Base-by-base conservation (phyloP, 1,140 invertebrate genomes). In the Pseudobourletiella spinata region DNA sequence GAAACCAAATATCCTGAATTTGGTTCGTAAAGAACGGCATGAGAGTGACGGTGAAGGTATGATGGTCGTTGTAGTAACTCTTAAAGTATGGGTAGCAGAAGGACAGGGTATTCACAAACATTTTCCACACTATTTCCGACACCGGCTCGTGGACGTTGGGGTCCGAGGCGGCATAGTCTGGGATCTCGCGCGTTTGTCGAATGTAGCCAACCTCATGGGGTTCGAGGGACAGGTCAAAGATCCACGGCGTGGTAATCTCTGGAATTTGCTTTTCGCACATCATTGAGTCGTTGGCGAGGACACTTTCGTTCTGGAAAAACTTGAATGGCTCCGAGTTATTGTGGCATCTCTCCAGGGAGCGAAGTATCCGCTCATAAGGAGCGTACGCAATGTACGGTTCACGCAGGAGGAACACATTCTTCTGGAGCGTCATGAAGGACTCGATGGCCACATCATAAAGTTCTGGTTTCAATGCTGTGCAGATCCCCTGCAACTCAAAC, bases 51-150 rank as follows among this genome's bases (percentile, higher is more conserved):
- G 66, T 64, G 56, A 52, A 61, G 1, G 58, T 64, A 30, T 67
- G 66, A 42, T 67, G 66, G 56, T 67, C 66, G 46, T 67, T 67
- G 43, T 52, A 67, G 25, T 64, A 67, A 8, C 62, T 48, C 3
- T 25, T 32, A 26, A 67, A 67, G n/a, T 62, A 29, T 20, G 22
- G 28, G 52, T 44, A 67, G 50, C 66, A 67, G 18, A 59, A 63
- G 16, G 32, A 35, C 25, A 64, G 66, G 0, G 62, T 32, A 18
- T 39, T 61, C 22, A 61, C 58, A 42, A 67, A 48, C 15, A 48
- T 64, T 30, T 67, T 67, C 66, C 66, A 67, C n/a, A 62, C 59
- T 0, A 59, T 42, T 24, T 67, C 66, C 2, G 62, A 61, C 26
- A 67, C 18, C 3, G 66, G 66, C 22, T 67, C 66, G 20, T 61